Evolutionary conservation across 2,113 vertebrate genomes (phyloP), one percentile per base, ranked within the genome.

Genomic region (Lepus americanus): DNA sequence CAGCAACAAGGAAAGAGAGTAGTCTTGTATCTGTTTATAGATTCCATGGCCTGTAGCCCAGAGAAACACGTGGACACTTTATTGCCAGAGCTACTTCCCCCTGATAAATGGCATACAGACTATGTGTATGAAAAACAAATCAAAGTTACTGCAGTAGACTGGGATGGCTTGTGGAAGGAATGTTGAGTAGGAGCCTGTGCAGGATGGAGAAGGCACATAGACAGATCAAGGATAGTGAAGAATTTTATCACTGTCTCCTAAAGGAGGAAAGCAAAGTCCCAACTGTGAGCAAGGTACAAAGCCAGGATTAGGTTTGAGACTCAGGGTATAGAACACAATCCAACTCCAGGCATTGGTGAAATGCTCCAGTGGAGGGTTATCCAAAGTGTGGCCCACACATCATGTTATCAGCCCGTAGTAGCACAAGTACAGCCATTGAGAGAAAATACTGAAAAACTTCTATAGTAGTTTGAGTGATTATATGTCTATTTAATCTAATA

Each of bases 1-100:
- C 23, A 33, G n/a, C 4, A 22, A 25, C 1, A 3, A 20, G 25
- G 61, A 80, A 27, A n/a, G n/a, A 95, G 74, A 44, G 36, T 17
- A 3, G 76, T 80, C 39, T 22, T 44, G 33, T 44, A 13, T 90
- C 31, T 92, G 17, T 76, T 88, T 69, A 73, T 83, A n/a, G 73
- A 83, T 89, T 83, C 90, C 79, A 53, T 27, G 74, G 89, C 85
- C 84, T 64, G 23, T 27, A 80, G 79, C 85, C 88, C 51, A 73
- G 82, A 27, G 55, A 96, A 96, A 93, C 33, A 44, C 20, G 59
- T 55, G n/a, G 61, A 72, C 6, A 72, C 5, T 74, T 90, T 85
- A 70, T 25, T 55, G 92, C 73, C 72, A 63, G 19, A 55, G 36
- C 29, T 14, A 86, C 55, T 25, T n/a, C 63, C 25, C 87, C 77